Conservation (phyloP, 2,888 invertebrate genomes). For the Sarcophaga caerulescens region DNA sequence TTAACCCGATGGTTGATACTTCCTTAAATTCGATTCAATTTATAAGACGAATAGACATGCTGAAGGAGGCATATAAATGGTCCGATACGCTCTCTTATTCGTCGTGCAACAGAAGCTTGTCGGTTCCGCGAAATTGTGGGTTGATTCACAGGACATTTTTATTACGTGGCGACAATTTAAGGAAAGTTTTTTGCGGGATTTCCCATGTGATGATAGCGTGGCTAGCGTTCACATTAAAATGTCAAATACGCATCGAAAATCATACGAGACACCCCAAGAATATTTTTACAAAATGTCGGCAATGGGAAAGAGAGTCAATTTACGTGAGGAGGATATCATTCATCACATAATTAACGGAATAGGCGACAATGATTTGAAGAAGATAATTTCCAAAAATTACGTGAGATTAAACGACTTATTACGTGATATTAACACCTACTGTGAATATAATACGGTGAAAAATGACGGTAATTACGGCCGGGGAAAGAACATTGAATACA, state of each 20-base stretch:
- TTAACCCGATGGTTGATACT: constrained; percentile 40
- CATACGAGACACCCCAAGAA: constrained; percentile 40
- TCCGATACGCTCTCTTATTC: constrained; percentile 52
- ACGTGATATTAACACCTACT: constrained; percentile 32
- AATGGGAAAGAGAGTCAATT: constrained; percentile 15
- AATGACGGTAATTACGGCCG: constrained; percentile 10
- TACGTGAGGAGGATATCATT: constrained; percentile 38
- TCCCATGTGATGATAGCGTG: constrained; percentile 29
- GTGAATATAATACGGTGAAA: constrained; percentile 36
- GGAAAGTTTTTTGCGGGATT: constrained; percentile 25
- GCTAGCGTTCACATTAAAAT: constrained; percentile 42
- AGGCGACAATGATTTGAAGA: constrained; percentile 46
- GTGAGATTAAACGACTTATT: constrained; percentile 32
- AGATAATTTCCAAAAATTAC: constrained; percentile 43
- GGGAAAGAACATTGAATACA: constrained; percentile 11
- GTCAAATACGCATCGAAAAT: neutral
- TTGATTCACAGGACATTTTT: constrained; percentile 43
- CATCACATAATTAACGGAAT: constrained; percentile 52
- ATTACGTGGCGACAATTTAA: constrained; percentile 39
- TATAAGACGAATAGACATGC: constrained; percentile 50
- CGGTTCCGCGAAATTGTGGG: constrained; percentile 36
- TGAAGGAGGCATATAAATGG: constrained; percentile 52
- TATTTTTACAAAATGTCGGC: constrained; percentile 46
- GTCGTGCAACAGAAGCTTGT: constrained; percentile 44
- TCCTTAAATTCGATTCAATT: constrained; percentile 44